phyloP scores from a whole-genome alignment of 2,888 invertebrate species.

The Melitaea athalia region DNA sequence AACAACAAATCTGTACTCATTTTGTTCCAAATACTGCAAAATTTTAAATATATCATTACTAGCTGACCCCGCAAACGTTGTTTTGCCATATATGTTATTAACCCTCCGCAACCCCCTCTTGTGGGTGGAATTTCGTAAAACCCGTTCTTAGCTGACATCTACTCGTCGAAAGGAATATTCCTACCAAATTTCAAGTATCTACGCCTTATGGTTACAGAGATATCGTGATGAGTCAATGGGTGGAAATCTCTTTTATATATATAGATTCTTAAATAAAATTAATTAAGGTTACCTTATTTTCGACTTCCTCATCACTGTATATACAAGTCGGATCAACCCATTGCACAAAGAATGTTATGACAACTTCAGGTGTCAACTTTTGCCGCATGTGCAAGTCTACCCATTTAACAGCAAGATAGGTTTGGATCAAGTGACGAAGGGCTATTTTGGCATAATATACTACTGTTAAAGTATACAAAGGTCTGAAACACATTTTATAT shows the following conservation, averaged over 20 bases:
- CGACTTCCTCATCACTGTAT: slow-evolving; percentile 52
- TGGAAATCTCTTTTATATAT: too few relatives aligned
- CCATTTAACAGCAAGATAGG: slow-evolving; percentile 60
- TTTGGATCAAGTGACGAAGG: slow-evolving; percentile 57
- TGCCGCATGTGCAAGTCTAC: slow-evolving; percentile 45
- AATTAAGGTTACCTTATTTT: slow-evolving; percentile 53
- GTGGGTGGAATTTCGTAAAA: too few relatives aligned
- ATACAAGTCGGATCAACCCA: slow-evolving; percentile 60
- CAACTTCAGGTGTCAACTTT: slow-evolving; percentile 53
- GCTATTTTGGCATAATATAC: slow-evolving; percentile 59
- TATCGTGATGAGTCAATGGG: too few relatives aligned
- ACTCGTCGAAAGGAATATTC: too few relatives aligned
- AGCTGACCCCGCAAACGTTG: too few relatives aligned
- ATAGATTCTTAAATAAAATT: too few relatives aligned
- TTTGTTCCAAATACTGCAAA: neutral
- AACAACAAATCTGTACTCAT: too few relatives aligned
- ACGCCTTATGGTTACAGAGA: too few relatives aligned
- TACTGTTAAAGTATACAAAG: slow-evolving; percentile 59
- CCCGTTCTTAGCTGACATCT: too few relatives aligned
- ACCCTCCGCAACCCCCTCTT: too few relatives aligned
- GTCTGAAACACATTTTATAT: slow-evolving; percentile 49
- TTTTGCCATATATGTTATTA: too few relatives aligned
- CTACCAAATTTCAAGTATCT: too few relatives aligned
- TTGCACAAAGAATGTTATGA: slow-evolving; percentile 62
- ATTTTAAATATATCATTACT: neutral